Conservation (phyloP, 2,113 vertebrate species). For the Motacilla tschutschensis region DNA sequence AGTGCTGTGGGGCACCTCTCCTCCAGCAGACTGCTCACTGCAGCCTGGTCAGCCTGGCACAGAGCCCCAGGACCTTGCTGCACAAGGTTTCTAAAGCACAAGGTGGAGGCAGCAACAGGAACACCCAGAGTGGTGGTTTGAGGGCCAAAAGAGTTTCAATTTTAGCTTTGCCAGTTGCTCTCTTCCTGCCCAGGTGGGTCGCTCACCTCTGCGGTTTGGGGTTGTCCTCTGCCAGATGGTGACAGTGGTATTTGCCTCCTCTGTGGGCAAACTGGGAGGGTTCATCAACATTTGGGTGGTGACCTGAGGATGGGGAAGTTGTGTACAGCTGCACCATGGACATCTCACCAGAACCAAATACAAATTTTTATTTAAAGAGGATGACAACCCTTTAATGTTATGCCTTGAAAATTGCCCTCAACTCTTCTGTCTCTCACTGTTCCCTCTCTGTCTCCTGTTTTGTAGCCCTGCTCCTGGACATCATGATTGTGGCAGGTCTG, state of each 20-base stretch:
- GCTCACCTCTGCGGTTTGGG: neutral
- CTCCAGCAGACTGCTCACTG: neutral
- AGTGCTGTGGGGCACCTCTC: neutral
- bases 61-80: neutral
- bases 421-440: neutral
- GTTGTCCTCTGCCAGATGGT: neutral
- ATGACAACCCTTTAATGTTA: neutral
- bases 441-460: neutral
- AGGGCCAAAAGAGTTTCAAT: neutral
- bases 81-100: rapidly evolving
- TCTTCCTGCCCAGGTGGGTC: neutral
- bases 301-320: neutral
- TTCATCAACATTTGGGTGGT: neutral
- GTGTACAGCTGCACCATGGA: rapidly evolving
- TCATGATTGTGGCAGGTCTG: constrained; percentile 87
- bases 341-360: neutral
- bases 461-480: constrained; percentile 87
- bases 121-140: neutral
- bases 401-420: neutral
- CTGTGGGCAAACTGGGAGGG: neutral
- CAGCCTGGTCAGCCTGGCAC: neutral
- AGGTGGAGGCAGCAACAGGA: neutral
- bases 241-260: neutral
- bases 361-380: neutral
- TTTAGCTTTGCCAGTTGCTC: neutral